A percentile compares a stretch with the other conserved stretches of the same genome.
These are phyloP conservation scores for Cyrtonyx montezumae DNA, from an alignment of 2,113 vertebrate genomes.

Conservation along the genomic window DNA sequence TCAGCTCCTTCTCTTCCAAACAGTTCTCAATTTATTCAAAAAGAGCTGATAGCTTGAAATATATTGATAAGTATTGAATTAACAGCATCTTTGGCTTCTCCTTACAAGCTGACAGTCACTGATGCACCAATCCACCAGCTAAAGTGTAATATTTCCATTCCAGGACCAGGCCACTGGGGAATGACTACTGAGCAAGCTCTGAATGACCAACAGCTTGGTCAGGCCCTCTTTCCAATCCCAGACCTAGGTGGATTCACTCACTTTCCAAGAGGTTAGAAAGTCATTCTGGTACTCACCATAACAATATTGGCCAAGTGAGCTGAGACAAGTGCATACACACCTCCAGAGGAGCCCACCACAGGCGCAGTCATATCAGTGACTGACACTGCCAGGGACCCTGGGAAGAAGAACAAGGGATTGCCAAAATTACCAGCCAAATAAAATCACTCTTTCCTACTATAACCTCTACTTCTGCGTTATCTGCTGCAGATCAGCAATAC, in stretches of 20 bases:
- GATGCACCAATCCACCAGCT: background rate
- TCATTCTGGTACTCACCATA: conserved; percentile 85
- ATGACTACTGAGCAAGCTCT: background rate
- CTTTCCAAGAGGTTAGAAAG: background rate
- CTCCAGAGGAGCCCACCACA: conserved; percentile 94
- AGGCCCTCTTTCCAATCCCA: background rate
- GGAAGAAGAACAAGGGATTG: conserved; percentile 21
- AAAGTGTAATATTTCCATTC: background rate
- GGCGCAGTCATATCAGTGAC: conserved; percentile 96
- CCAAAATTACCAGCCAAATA: background rate
- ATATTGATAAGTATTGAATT: background rate
- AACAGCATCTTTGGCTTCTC: background rate
- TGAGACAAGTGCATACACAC: conserved; percentile 95
- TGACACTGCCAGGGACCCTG: conserved; percentile 93
- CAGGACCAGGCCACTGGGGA: background rate
- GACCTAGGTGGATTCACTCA: background rate
- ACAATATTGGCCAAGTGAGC: conserved; percentile 97
- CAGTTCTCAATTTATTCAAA: background rate
- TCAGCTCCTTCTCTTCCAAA: background rate
- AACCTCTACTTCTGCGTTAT: background rate
- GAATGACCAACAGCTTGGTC: background rate
- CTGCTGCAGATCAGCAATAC: background rate
- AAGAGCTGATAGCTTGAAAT: background rate
- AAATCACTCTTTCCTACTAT: background rate
- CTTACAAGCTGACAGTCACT: background rate